Evolutionary conservation across 2,888 invertebrate species (phyloP), one percentile per base, ranked within the genome.

Genomic region (Diarsia mendica): DNA sequence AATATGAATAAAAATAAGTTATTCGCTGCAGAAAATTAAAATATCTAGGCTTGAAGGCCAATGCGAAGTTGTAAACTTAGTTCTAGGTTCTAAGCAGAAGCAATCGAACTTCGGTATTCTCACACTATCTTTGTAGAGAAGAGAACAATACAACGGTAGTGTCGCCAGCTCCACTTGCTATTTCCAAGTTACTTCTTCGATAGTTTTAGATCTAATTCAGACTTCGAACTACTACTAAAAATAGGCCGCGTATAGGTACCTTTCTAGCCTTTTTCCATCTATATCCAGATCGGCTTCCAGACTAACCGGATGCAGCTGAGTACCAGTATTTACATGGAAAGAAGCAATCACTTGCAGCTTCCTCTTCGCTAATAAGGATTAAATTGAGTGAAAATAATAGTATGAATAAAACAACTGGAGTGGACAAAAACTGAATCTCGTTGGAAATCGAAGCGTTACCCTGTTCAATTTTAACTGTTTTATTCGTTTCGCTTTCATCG

Each of bases 1-100:
- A n/a, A n/a, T n/a, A n/a, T n/a, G n/a, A n/a, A n/a, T n/a, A n/a
- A n/a, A n/a, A 76, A 83, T 70, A 67, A 78, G 53, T 63, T 60
- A 48, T 49, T 33, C 39, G 55, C 28, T 65, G 74, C 48, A 64
- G 74, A 77, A 83, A 80, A 79, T 80, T 79, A 71, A 69, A 77
- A 67, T 77, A 77, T 68, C 72, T 67, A 63, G 65, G 48, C 66
- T 58, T 69, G n/a, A 48, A 81, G 48, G 66, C 53, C 39, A n/a
- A n/a, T 9, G 8, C 5, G 46, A 28, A 60, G 39, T 72, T 61
- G 23, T 13, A 53, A 79, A 71, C 20, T 75, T 33, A 58, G 48
- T 44, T 63, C 48, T 33, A n/a, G 58, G 6, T 44, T 63, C 51
- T 33, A 20, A 63, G 4, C 28, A 66, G 49, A 69, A 61, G 44